Base-by-base conservation (phyloP, 2,797 vertebrate species). In the Onychomys arenicola region DNA sequence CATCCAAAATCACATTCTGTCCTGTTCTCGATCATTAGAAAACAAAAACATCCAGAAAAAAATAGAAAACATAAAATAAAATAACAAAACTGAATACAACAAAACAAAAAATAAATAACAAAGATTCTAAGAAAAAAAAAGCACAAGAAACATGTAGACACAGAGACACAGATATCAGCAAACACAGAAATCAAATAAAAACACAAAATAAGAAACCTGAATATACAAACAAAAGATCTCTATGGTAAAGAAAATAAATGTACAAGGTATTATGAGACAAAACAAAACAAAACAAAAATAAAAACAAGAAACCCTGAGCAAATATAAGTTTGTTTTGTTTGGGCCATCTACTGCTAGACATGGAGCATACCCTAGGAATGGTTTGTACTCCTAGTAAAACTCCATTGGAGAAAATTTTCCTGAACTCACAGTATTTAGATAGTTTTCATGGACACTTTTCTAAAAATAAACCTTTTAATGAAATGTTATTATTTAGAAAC, bases 401-500 rank as follows among this genome's bases (percentile, higher is more conserved):
- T 61, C 59, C 55, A 59, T 10, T 61, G n/a, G 23, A 61, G n/a
- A 82, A 61, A 61, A 40, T 55, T 61, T 29, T 59, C 2, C 0
- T 29, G 13, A 61, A 61, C 8, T 40, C 1, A 82, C 29, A 61
- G 57, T 82, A 63, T 84, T 84, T 43, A 43, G 29, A 32, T 32
- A 63, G 25, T 32, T 90, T 91, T 46, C 6, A 34, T 23, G 13
- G 12, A 81, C 65, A 75, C 16, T 83, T 65, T 84, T 7, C 10
- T 91, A 37, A 43, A 92, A 75, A 3, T 69, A 83, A 96, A 13
- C 0, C 37, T 76, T 92, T 69, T 65, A 91, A 59, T 91, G 25
- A 91, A 96, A 67, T 34, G 65, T 14, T 89, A 87, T 32, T 11
- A 46, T 71, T 91, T 87, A 67, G 23, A 89, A 91, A 86, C 46